phyloP scores from a whole-genome alignment of 1,140 invertebrate genomes.

The Lepidurus apus region DNA sequence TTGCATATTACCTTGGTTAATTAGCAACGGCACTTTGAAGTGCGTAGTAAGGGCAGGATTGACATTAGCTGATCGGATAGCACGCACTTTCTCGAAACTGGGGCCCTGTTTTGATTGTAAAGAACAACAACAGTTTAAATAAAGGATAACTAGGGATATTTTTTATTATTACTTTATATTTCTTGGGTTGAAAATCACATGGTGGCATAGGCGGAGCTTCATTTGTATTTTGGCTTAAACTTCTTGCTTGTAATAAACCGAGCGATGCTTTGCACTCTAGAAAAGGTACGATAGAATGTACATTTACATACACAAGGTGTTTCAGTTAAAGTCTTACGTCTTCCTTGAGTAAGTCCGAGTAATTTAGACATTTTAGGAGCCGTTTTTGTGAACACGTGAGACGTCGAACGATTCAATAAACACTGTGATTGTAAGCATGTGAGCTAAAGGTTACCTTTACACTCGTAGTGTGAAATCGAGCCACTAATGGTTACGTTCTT shows the following conservation, averaged over 20 bases:
- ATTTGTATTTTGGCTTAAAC: neutral
- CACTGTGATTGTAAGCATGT: too few relatives aligned
- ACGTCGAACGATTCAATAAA: too few relatives aligned
- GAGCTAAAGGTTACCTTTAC: too few relatives aligned
- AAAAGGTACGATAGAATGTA: neutral
- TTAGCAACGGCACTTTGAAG: slow-evolving; percentile 75
- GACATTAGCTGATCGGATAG: slow-evolving; percentile 57
- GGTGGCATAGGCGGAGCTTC: neutral
- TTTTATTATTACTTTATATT: neutral
- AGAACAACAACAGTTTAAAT: neutral
- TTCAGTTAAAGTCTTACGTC: too few relatives aligned
- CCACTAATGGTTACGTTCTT: too few relatives aligned
- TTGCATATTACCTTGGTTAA: slow-evolving; percentile 82
- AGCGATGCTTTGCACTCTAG: neutral
- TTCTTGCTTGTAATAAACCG: neutral
- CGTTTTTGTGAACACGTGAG: too few relatives aligned
- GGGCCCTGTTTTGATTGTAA: slow-evolving; percentile 29
- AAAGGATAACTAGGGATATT: neutral
- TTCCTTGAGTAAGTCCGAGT: too few relatives aligned
- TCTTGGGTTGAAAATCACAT: neutral
- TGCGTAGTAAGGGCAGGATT: slow-evolving; percentile 66
- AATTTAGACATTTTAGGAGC: too few relatives aligned
- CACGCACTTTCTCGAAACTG: slow-evolving; percentile 48
- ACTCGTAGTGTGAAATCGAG: too few relatives aligned
- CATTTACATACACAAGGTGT: too few relatives aligned